Percentiles rank a stretch among this genome's conserved stretches.
Evolutionary conservation across 2,888 invertebrate genomes (phyloP).

Genomic region (Nomada fabriciana): DNA sequence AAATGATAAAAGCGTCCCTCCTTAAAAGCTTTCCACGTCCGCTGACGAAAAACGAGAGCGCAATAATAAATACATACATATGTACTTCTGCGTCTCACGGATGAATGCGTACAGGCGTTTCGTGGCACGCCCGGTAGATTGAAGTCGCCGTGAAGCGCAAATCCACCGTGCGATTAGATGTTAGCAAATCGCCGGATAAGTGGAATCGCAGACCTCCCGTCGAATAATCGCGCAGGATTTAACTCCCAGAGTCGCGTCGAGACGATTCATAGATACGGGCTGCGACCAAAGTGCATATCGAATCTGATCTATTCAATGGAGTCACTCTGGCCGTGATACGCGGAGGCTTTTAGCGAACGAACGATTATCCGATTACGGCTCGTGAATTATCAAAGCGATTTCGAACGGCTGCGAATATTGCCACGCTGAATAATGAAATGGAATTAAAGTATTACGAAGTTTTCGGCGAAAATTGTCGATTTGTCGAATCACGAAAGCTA

Average conservation of each 20-base stretch:
- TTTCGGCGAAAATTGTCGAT: no score
- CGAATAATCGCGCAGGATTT: constrained; percentile 34
- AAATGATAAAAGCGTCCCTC: no score
- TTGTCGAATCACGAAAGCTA: no score
- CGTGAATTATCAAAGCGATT: no score
- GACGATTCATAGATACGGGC: no score
- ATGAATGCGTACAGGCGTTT: constrained; percentile 6
- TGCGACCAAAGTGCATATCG: background rate
- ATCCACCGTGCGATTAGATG: constrained; percentile 42
- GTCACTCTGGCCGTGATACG: background rate
- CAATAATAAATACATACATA: no score
- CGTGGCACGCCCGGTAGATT: constrained; percentile 27
- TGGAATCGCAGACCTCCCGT: constrained; percentile 29
- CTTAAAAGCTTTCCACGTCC: background rate
- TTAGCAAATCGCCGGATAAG: constrained; percentile 49
- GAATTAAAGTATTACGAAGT: no score
- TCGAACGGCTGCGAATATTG: no score
- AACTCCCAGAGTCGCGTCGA: background rate
- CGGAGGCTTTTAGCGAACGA: no score
- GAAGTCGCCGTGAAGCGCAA: constrained; percentile 43
- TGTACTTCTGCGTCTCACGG: constrained; percentile 11
- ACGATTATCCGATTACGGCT: no score
- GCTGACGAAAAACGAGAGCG: background rate
- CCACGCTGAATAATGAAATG: no score
- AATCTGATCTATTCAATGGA: background rate